Conservation (phyloP, 2,113 vertebrate species). For the Colaptes auratus region DNA sequence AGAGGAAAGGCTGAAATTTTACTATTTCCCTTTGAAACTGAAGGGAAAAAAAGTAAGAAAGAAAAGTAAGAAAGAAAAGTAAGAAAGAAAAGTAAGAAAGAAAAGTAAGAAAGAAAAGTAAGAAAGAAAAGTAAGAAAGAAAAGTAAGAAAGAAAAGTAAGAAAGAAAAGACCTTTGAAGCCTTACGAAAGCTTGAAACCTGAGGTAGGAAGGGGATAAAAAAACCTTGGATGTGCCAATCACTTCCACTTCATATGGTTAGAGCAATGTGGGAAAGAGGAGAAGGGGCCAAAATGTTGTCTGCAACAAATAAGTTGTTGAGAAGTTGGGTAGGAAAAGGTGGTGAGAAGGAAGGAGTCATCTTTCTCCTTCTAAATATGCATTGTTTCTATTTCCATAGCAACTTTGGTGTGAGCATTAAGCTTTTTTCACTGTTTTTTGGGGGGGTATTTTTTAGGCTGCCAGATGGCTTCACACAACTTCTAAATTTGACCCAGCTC, state of each 20-base stretch:
- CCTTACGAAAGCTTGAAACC: not conserved
- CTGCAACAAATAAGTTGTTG: slow-evolving; percentile 7
- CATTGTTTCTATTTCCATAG: slow-evolving; percentile 67
- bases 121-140: too few relatives aligned
- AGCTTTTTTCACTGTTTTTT: slow-evolving; percentile 39
- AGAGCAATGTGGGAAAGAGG: not conserved
- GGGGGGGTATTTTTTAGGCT: slow-evolving; percentile 81
- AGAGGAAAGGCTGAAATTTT: not conserved
- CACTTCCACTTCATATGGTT: not conserved
- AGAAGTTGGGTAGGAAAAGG: slow-evolving; percentile 19
- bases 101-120: too few relatives aligned
- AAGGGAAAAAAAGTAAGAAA: too few relatives aligned
- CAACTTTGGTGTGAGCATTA: slow-evolving; percentile 51
- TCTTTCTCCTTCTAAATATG: slow-evolving; percentile 51
- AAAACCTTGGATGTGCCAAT: not conserved
- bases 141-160: too few relatives aligned
- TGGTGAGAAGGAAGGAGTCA: slow-evolving; percentile 39
- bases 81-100: too few relatives aligned
- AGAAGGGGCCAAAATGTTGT: not conserved
- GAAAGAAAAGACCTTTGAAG: not conserved
- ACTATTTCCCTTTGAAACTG: not conserved
- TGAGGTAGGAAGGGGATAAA: not conserved
- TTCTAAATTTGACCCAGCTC: slow-evolving; percentile 98
- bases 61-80: too few relatives aligned
- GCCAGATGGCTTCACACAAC: slow-evolving; percentile 98